Percentiles rank a stretch among this genome's conserved stretches.
Evolutionary conservation across 2,113 vertebrate genomes (phyloP).

Genomic region (Sylvia atricapilla): DNA sequence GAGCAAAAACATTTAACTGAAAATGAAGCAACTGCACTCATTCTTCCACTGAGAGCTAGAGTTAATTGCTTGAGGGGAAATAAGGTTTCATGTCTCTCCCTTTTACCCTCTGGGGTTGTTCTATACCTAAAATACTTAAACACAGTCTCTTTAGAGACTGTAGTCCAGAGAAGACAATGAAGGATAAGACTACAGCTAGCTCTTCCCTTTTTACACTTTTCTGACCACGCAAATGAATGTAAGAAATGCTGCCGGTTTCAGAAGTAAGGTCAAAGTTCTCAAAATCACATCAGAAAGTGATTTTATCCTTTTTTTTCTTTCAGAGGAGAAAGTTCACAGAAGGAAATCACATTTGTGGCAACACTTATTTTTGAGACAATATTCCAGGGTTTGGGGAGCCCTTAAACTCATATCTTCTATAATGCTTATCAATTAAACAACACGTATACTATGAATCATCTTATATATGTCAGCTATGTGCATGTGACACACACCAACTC

Average conservation of each 20-base stretch:
- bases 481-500: neutral
- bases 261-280: neutral
- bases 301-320: neutral
- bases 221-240: neutral
- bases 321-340: neutral
- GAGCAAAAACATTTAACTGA: neutral
- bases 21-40: neutral
- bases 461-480: neutral
- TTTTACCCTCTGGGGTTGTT: neutral
- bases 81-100: neutral
- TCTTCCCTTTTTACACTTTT: neutral
- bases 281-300: neutral
- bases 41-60: neutral
- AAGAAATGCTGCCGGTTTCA: neutral
- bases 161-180: neutral
- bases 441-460: neutral
- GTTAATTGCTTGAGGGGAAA: neutral
- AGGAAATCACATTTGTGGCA: neutral
- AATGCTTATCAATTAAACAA: neutral
- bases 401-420: neutral
- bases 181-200: neutral
- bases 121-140: neutral
- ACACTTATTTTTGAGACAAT: neutral
- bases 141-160: neutral
- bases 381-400: neutral